Evolutionary conservation across 2,888 invertebrate species (phyloP).

Genomic region (Noctuana brunneofusca): DNA sequence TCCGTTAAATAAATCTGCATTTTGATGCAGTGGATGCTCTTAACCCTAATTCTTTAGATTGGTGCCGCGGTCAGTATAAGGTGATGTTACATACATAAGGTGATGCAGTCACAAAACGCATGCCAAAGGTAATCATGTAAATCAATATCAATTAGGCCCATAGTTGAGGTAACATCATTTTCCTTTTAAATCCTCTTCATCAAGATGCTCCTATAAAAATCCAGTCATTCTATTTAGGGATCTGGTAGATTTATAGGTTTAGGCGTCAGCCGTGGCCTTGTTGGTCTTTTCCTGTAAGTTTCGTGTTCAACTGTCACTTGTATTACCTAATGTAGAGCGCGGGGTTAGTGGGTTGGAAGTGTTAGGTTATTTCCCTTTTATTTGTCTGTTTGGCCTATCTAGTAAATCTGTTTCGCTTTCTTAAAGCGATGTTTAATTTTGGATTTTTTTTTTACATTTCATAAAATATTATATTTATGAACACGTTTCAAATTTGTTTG

Average conservation of each 20-base stretch:
- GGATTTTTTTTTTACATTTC: background rate
- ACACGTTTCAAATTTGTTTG: background rate
- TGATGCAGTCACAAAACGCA: too few species aligned
- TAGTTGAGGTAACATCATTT: background rate
- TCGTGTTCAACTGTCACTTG: slow-evolving; percentile 8
- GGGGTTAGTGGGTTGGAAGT: slow-evolving; percentile 35
- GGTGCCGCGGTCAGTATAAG: too few species aligned
- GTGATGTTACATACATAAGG: too few species aligned
- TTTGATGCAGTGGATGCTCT: too few species aligned
- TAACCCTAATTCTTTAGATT: too few species aligned
- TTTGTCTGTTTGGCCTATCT: slow-evolving; percentile 4
- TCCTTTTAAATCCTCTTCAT: slow-evolving; percentile 6
- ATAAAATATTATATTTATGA: background rate
- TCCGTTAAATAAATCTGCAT: too few species aligned
- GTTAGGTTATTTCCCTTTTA: slow-evolving; percentile 32
- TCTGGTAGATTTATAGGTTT: slow-evolving; percentile 13
- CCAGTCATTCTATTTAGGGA: slow-evolving; percentile 8
- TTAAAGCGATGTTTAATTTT: background rate
- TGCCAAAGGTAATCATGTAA: background rate
- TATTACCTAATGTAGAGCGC: slow-evolving; percentile 25
- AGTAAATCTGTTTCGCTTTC: background rate
- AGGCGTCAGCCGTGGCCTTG: slow-evolving; percentile 9
- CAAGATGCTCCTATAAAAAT: slow-evolving; percentile 13
- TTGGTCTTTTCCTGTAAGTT: slow-evolving; percentile 13
- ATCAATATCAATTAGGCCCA: background rate